Conservation (phyloP, 2,797 vertebrate species). For the Sebastes vulpes region DNA sequence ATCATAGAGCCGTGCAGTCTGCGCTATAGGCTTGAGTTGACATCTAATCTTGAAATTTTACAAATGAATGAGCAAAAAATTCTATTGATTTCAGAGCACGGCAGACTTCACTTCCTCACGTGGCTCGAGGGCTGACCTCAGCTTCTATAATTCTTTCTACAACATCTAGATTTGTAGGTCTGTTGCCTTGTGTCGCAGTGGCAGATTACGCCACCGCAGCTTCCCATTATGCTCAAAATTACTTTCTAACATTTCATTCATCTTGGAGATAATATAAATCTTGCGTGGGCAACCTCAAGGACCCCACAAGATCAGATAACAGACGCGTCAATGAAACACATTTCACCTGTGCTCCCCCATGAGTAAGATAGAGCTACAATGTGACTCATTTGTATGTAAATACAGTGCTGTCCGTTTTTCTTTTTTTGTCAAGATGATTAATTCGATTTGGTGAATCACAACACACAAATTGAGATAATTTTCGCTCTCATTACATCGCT, state of each 20-base stretch:
- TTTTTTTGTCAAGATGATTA: slow-evolving; percentile 25
- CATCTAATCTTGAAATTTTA: not conserved
- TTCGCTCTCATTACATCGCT: slow-evolving; percentile 41
- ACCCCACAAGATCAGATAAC: slow-evolving; percentile 61
- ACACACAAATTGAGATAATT: slow-evolving; percentile 48
- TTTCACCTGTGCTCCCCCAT: slow-evolving; percentile 53
- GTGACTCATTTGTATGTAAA: slow-evolving; percentile 69
- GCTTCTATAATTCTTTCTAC: not conserved
- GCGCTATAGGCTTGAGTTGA: not conserved
- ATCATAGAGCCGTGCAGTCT: not conserved
- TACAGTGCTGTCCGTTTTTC: slow-evolving; percentile 13
- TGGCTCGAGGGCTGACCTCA: slow-evolving; percentile 1
- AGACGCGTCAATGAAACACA: slow-evolving; percentile 47
- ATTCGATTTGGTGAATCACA: slow-evolving; percentile 58
- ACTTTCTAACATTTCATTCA: slow-evolving; percentile 64
- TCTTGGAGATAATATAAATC: slow-evolving; percentile 66
- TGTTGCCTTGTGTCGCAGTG: slow-evolving; percentile 26
- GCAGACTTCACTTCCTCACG: not conserved
- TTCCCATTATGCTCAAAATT: slow-evolving; percentile 65
- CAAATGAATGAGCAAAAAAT: not conserved
- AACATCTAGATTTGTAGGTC: slow-evolving; percentile 27
- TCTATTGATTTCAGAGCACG: not conserved
- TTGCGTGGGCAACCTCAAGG: slow-evolving; percentile 44
- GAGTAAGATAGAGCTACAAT: slow-evolving; percentile 25
- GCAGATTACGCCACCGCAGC: slow-evolving; percentile 31